These are phyloP conservation scores for Pseudanteris insignis DNA, from an alignment of 2,888 invertebrate genomes.

Conservation along the genomic window DNA sequence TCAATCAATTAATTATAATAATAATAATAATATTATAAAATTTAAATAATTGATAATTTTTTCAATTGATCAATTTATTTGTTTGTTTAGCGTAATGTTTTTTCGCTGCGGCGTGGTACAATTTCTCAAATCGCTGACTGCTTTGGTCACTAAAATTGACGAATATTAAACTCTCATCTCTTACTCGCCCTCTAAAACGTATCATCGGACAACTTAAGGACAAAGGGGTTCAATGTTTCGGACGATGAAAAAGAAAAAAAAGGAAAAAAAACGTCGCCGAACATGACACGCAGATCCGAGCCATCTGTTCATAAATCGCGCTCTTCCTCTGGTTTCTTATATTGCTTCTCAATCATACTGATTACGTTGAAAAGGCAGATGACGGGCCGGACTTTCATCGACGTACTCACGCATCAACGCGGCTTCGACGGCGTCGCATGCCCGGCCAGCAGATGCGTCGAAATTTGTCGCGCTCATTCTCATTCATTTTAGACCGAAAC, in stretches of 20 bases:
- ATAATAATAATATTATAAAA: no score
- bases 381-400: constrained; percentile 20
- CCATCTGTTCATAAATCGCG: constrained; percentile 28
- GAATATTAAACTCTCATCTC: not conserved
- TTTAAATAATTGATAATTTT: no score
- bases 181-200: not conserved
- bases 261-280: constrained; percentile 9
- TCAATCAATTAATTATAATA: no score
- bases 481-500: no score
- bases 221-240: constrained; percentile 4
- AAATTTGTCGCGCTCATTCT: not conserved
- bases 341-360: constrained; percentile 30
- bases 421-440: no score
- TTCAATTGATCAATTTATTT: no score
- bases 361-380: constrained; percentile 35
- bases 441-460: not conserved
- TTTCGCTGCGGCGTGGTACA: no score
- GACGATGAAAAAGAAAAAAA: not conserved
- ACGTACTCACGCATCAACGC: not conserved
- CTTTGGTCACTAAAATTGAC: no score
- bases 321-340: constrained; percentile 24
- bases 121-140: no score
- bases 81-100: no score
- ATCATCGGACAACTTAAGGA: constrained; percentile 4
- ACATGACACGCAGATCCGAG: constrained; percentile 14